phyloP scores from a whole-genome alignment of 2,888 invertebrate species.

The Cryptophagus acutangulus region DNA sequence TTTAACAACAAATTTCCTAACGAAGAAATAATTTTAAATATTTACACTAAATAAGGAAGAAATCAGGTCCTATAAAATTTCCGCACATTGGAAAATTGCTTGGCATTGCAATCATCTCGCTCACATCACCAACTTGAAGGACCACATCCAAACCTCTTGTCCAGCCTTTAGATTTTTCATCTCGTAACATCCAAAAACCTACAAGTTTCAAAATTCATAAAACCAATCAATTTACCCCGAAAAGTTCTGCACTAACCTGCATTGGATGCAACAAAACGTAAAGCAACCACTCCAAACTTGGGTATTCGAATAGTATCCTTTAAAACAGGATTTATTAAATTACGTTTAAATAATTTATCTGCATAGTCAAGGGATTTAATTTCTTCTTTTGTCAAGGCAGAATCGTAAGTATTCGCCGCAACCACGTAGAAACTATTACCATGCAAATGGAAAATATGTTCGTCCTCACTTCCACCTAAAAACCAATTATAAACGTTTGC shows the following conservation, averaged over 20 bases:
- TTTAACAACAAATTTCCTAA: conserved; percentile 1
- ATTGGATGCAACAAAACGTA: conserved; percentile 71
- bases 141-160: conserved; percentile 71
- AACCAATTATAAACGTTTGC: conserved; percentile 14
- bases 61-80: conserved; percentile 70
- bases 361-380: conserved; percentile 55
- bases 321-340: conserved; percentile 56
- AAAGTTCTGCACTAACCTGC: conserved; percentile 52
- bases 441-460: conserved; percentile 70
- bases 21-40: conserved; percentile 1
- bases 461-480: conserved; percentile 59
- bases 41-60: conserved; percentile 57
- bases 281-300: conserved; percentile 62
- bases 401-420: conserved; percentile 54
- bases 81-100: conserved; percentile 73
- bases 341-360: conserved; percentile 53
- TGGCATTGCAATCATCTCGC: conserved; percentile 64
- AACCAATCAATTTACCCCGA: neutral
- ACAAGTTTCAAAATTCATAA: conserved; percentile 21
- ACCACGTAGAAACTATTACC: conserved; percentile 69
- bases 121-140: conserved; percentile 63
- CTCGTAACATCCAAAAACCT: conserved; percentile 79
- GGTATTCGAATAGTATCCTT: conserved; percentile 75
- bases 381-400: conserved; percentile 50
- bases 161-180: conserved; percentile 69